These are phyloP conservation scores for Leucopsar rothschildi DNA, from an alignment of 2,113 vertebrate species.

Conservation along the genomic window DNA sequence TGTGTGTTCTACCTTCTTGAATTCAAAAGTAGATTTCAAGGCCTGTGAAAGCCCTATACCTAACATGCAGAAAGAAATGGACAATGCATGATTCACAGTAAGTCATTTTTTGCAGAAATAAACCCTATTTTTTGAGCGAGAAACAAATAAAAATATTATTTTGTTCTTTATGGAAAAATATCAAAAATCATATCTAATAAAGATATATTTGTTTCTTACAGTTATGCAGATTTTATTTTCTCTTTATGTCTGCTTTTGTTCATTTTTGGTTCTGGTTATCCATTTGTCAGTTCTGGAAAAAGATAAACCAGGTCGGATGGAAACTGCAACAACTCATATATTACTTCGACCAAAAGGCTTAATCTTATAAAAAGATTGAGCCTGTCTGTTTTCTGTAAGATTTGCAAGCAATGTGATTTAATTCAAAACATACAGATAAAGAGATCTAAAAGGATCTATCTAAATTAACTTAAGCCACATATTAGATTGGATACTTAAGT, in stretches of 20 bases:
- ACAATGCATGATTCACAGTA: rapidly evolving
- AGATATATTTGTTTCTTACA: neutral
- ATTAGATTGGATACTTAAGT: neutral
- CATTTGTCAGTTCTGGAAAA: neutral
- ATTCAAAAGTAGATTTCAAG: neutral
- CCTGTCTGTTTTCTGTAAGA: neutral
- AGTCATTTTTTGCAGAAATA: neutral
- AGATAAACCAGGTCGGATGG: neutral
- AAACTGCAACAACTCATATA: neutral
- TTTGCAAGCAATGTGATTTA: neutral
- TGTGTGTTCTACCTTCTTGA: neutral
- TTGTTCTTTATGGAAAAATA: neutral
- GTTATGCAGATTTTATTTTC: neutral
- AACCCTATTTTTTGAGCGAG: neutral
- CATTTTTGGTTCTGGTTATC: neutral
- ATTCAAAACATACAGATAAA: constrained; percentile 2
- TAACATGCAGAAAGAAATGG: neutral
- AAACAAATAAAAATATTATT: rapidly evolving
- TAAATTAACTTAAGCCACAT: neutral
- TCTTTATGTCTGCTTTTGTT: neutral
- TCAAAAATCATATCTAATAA: neutral
- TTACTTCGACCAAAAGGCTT: neutral
- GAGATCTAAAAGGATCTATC: neutral
- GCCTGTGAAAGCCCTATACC: neutral
- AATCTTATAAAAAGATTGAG: neutral